Evolutionary conservation across 2,888 invertebrate species (phyloP).

Genomic region (Cryptus armator): DNA sequence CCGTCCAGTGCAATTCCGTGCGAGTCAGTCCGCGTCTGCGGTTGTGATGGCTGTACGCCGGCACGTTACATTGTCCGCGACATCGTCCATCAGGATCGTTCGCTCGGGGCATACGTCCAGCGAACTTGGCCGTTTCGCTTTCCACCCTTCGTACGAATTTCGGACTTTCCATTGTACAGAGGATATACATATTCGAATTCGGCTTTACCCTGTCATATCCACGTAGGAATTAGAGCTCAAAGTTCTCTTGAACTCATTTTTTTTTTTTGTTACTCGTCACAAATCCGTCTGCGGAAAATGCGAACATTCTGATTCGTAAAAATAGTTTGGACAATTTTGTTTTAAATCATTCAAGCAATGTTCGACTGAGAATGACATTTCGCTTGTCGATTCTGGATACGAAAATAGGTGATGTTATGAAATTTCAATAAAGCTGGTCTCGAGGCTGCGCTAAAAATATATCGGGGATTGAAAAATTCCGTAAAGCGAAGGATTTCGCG

Average conservation of each 20-base stretch:
- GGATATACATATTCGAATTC: background rate
- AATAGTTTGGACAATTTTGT: too few relatives aligned
- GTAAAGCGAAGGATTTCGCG: too few relatives aligned
- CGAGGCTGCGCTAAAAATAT: too few relatives aligned
- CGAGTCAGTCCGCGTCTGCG: conserved; percentile 32
- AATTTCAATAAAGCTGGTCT: too few relatives aligned
- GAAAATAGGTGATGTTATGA: background rate
- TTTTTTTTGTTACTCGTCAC: background rate
- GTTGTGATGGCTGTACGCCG: conserved; percentile 20
- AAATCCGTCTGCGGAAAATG: too few relatives aligned
- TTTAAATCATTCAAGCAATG: too few relatives aligned
- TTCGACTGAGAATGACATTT: too few relatives aligned
- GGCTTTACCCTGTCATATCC: too few relatives aligned
- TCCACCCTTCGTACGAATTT: conserved; percentile 27
- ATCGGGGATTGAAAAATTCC: too few relatives aligned
- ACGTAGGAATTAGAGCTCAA: background rate
- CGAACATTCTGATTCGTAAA: too few relatives aligned
- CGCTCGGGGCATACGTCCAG: conserved; percentile 31
- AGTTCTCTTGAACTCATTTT: background rate
- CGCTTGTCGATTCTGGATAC: background rate
- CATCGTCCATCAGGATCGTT: conserved; percentile 55
- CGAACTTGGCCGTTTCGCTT: conserved; percentile 29
- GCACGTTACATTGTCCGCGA: conserved; percentile 37
- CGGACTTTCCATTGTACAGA: conserved; percentile 15
- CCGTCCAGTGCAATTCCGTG: conserved; percentile 34